Percentiles rank a stretch among this genome's conserved stretches.
Evolutionary conservation across 2,797 vertebrate genomes (phyloP).

Genomic region (Rhadinocentrus ornatus): DNA sequence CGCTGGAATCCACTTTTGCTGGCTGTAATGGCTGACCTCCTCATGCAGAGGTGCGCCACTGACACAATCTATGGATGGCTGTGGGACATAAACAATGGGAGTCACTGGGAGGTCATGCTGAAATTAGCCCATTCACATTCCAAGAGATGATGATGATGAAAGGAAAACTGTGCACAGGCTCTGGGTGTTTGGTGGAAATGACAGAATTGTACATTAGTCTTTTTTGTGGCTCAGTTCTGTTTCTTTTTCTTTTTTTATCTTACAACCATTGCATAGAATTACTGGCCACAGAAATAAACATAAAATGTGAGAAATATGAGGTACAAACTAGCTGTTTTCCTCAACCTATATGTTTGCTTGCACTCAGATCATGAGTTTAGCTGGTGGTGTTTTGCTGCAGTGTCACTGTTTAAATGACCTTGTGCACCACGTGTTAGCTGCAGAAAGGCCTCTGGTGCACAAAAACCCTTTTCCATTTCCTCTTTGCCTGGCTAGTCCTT

Average conservation of each 20-base stretch:
- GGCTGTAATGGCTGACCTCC: conserved; percentile 70
- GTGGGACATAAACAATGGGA: conserved; percentile 54
- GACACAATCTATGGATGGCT: conserved; percentile 49
- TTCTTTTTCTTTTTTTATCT: conserved; percentile 28
- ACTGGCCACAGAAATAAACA: conserved; percentile 18
- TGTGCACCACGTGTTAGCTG: conserved; percentile 61
- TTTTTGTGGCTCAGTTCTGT: conserved; percentile 46
- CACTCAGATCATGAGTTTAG: conserved; percentile 46
- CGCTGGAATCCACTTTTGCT: conserved; percentile 71
- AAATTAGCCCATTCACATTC: conserved; percentile 65
- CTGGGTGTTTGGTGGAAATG: conserved; percentile 39
- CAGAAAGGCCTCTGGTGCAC: conserved; percentile 60
- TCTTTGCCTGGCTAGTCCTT: conserved; percentile 59
- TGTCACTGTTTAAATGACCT: conserved; percentile 69
- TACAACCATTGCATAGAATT: conserved; percentile 35
- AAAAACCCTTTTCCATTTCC: conserved; percentile 40
- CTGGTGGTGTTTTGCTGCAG: conserved; percentile 60
- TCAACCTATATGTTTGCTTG: conserved; percentile 32
- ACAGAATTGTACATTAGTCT: conserved; percentile 32
- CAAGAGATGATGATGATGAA: conserved; percentile 50
- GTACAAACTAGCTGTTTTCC: conserved; percentile 3
- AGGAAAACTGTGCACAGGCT: conserved; percentile 40
- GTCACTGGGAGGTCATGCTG: conserved; percentile 33
- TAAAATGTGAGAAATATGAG: conserved; percentile 9
- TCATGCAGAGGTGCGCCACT: conserved; percentile 35